Percentiles rank a stretch among this genome's conserved stretches.
These are phyloP conservation scores for Cassiopea xamachana DNA, from an alignment of 30 jellyfish, hydroid and myxozoan species.

Conservation along the genomic window DNA sequence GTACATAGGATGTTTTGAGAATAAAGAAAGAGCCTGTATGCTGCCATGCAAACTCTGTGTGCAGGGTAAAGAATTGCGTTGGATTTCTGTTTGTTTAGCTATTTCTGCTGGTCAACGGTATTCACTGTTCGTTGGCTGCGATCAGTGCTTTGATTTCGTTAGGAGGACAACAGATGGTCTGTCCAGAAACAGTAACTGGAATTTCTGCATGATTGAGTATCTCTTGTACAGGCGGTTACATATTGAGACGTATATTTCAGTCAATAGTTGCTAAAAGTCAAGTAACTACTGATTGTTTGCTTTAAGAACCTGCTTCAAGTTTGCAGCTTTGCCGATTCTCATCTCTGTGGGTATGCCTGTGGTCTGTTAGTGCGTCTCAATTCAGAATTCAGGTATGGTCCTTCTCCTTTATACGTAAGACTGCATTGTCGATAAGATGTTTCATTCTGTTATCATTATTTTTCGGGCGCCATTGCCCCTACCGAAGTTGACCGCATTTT, in stretches of 20 bases:
- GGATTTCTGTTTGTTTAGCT: slow-evolving; percentile 1
- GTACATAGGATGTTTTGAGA: background rate
- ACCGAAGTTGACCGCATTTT: too few relatives aligned
- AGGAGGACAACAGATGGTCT: background rate
- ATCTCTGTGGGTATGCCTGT: background rate
- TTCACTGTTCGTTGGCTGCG: slow-evolving; percentile 4
- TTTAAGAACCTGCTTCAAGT: slow-evolving; percentile 13
- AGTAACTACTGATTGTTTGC: background rate
- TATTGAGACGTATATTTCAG: background rate
- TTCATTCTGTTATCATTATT: too few relatives aligned
- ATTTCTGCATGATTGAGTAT: background rate
- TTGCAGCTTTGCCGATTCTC: background rate
- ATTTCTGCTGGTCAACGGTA: slow-evolving; percentile 3
- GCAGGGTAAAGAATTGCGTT: slow-evolving; percentile 10
- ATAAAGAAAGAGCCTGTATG: background rate
- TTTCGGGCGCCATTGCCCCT: too few relatives aligned
- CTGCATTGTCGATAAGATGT: too few relatives aligned
- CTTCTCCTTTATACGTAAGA: too few relatives aligned
- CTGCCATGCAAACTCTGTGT: background rate
- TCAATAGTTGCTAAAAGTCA: background rate
- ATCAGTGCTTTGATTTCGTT: background rate
- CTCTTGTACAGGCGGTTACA: background rate
- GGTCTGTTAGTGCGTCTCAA: background rate
- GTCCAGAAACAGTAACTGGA: background rate
- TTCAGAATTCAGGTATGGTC: background rate